Evolutionary conservation across 1,140 invertebrate genomes (phyloP), one percentile per base, ranked within the genome.

Genomic region (Conus betulinus): DNA sequence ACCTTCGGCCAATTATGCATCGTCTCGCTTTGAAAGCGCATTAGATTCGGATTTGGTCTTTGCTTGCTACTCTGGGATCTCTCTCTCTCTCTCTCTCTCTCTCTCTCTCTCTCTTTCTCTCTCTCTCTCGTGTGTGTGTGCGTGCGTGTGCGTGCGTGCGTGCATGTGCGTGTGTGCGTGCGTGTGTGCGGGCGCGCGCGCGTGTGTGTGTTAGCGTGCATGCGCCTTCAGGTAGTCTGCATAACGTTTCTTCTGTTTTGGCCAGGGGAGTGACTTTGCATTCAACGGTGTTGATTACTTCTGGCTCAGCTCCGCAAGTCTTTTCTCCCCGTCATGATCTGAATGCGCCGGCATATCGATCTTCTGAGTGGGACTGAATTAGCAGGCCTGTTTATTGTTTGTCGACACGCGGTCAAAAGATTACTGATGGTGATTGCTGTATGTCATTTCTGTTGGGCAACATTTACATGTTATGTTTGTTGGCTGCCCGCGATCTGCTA

Each of bases 121-220:
- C 0, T 13, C 11, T 71, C 3, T 71, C 67, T 71, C 4, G 81
- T 57, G 81, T 83, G 81, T 83, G 81, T 83, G 81, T 83, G 81
- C 10, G 81, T n/a, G 81, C 5, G 81, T 83, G 81, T 51, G 81
- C 7, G 81, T 83, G 81, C 7, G 81, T 51, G 81, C 7, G 81
- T 51, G 81, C 7, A 8, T 51, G 81, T n/a, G 81, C 27, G 81
- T 51, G 81, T 51, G 81, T 51, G 81, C 39, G 81, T 51, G 81
- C 2, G 81, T 83, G 8, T 83, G 8, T 83, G 81, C 39, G 81
- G 5, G 81, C 39, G 81, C 39, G 81, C 10, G 81, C 39, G 81
- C 39, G 81, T 10, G 81, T 83, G 81, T 39, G n/a, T 83, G 5
- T 51, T 7, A 39, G 3, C 5, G 81, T 51, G 81, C 11, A 52